Evolutionary conservation across 64 coral and sea anemone species (phyloP).

Genomic region (Astreopora myriophthalma): DNA sequence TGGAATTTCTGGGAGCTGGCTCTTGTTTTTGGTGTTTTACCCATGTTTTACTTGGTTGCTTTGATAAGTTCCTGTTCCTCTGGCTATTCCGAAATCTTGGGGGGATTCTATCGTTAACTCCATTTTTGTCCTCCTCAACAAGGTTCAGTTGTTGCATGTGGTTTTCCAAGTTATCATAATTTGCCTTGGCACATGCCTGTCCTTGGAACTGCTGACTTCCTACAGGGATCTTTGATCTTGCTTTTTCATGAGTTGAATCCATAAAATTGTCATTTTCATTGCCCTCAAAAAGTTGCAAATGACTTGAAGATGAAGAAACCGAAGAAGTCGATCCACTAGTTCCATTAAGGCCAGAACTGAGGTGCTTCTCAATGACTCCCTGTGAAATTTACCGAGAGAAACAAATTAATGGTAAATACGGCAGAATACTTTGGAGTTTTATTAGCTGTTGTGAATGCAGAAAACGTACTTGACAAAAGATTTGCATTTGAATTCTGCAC

Average conservation of each 20-base stretch:
- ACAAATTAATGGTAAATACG: too few species aligned
- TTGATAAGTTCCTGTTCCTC: neutral
- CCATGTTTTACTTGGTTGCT: neutral
- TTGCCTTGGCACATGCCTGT: neutral
- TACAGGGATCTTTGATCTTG: neutral
- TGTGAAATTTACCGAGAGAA: neutral
- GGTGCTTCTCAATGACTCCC: neutral
- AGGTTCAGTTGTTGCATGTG: neutral
- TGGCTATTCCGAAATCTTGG: constrained; percentile 9
- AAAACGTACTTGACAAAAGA: too few species aligned
- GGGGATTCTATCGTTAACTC: neutral
- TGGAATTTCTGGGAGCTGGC: neutral
- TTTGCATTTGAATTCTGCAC: too few species aligned
- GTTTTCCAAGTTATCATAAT: constrained; percentile 9
- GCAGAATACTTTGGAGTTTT: too few species aligned
- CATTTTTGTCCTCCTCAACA: neutral
- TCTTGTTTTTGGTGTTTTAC: neutral
- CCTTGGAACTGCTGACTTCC: neutral
- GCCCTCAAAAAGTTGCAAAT: neutral
- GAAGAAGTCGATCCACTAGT: neutral
- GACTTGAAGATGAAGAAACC: neutral
- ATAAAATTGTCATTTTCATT: neutral
- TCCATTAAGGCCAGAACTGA: neutral
- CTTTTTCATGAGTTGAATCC: neutral
- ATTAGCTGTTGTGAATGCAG: too few species aligned